Evolutionary conservation across 2,797 vertebrate species (phyloP), one percentile per base, ranked within the genome.

Genomic region (Potorous gilbertii): DNA sequence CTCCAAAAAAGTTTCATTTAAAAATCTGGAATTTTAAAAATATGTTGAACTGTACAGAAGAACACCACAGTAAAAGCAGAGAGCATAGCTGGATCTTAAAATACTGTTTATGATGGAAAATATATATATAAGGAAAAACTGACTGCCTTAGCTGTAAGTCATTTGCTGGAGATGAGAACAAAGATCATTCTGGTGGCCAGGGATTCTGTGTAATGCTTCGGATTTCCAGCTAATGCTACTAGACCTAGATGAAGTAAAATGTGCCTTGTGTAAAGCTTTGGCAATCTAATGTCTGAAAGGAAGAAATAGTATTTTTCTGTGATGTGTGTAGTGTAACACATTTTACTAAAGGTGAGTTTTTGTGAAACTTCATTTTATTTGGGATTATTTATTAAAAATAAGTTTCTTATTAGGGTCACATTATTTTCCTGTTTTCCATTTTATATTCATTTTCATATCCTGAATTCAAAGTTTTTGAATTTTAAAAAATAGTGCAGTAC

Each of bases 231-330:
- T 74, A 74, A 4, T 59, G 18, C 54, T 91, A 40, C 81, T 56
- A 11, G 56, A 13, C 34, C 93, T 18, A 89, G 74, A 90, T 66
- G 93, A 91, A 55, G 29, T 59, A 59, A 28, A 57, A 89, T 66
- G 31, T 87, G 40, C 40, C 55, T 29, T 81, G 54, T 46, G 52
- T 3, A 54, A 27, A 95, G 46, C 13, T 87, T 62, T 95, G 55
- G 54, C 94, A 94, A 89, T 92, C 93, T 55, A 92, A 57, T 92
- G 13, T 90, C 55, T 27, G 31, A 29, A 10, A 59, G 99, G 99
- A 52, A n/a, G 24, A 59, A 56, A 46, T 55, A 94, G 56, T 54
- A 13, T 87, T 95, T 90, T 12, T 96, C 87, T 97, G 97, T 94
- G 29, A 40, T 95, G 90, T 90, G 56, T 93, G 94, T 74, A 24